Conservation (phyloP, 1,140 invertebrate genomes). For the Asbolus verrucosus region DNA sequence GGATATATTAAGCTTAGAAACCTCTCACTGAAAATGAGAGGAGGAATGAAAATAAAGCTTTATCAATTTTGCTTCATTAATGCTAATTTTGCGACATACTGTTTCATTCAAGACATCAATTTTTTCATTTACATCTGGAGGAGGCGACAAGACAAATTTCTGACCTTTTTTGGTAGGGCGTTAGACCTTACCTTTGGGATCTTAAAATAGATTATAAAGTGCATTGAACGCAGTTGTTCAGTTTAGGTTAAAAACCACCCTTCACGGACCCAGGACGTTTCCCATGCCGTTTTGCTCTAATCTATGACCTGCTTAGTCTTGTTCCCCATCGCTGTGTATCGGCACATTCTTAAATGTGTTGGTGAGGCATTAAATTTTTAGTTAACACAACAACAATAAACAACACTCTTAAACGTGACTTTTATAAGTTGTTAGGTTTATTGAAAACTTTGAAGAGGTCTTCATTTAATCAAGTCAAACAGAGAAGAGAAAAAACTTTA, state of each 20-base stretch:
- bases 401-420: too few relatives aligned
- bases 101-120: background rate
- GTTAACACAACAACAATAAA: too few relatives aligned
- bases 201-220: slow-evolving; percentile 46
- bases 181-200: slow-evolving; percentile 5
- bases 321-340: background rate
- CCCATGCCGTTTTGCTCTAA: slow-evolving; percentile 41
- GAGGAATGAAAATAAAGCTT: background rate
- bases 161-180: too few relatives aligned
- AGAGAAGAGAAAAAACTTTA: background rate
- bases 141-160: too few relatives aligned
- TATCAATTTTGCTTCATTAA: background rate
- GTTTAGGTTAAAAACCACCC: slow-evolving; percentile 30
- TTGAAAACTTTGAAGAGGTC: background rate
- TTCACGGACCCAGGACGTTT: slow-evolving; percentile 27
- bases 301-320: slow-evolving; percentile 27
- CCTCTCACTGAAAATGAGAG: too few relatives aligned
- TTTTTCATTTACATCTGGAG: background rate
- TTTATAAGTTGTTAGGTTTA: background rate
- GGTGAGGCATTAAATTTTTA: too few relatives aligned
- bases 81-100: too few relatives aligned
- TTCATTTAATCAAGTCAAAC: background rate
- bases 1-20: too few relatives aligned
- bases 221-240: slow-evolving; percentile 35
- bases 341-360: too few relatives aligned